Base-by-base conservation (phyloP, 2,113 vertebrate genomes). In the Cygnus buccinator region DNA sequence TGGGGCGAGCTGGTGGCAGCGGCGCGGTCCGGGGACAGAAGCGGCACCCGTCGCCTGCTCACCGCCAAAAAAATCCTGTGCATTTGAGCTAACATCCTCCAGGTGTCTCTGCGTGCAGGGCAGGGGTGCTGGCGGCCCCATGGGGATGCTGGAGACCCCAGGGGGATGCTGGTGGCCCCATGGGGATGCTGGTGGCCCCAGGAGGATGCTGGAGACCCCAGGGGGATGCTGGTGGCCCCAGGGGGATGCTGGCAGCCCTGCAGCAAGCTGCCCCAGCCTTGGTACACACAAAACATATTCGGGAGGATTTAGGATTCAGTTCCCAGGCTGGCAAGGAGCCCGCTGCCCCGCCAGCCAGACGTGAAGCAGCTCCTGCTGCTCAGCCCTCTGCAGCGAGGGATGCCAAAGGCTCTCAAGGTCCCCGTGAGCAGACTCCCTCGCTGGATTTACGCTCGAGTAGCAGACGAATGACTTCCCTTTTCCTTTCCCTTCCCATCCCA, bases 11-110 rank as follows among this genome's bases (percentile, higher is more conserved):
- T 4, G 4, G 75, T 35, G 9, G 41, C 71, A 5, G 52, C 63
- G 80, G 13, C 39, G 2, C 0, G 1, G 31, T 17, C 12, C 15
- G 0, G 54, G 62, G 63, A 28, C 46, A 26, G 9, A 3, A 3
- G 22, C 5, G 2, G 50, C 21, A 8, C 3, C 3, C 0, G 3
- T 6, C 1, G 0, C 5, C 4, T 3, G 8, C 19, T 79, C 33
- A 8, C 4, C 25, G 22, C 10, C 16, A 3, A 2, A 28, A 33
- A 33, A 33, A 22, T 54, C 57, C 44, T 0, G 4, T 0, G 50
- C 0, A 0, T 23, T n/a, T 1, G 19, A 3, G 12, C 3, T 1
- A 1, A 13, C 1, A 1, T 22, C 37, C 9, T 33, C 19, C 18
- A 4, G 0, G 15, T 1, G 23, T 41, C 48, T 37, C 28, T 2